Base-by-base conservation (phyloP, 2,888 invertebrate genomes). In the Nipponacmea schrenckii region DNA sequence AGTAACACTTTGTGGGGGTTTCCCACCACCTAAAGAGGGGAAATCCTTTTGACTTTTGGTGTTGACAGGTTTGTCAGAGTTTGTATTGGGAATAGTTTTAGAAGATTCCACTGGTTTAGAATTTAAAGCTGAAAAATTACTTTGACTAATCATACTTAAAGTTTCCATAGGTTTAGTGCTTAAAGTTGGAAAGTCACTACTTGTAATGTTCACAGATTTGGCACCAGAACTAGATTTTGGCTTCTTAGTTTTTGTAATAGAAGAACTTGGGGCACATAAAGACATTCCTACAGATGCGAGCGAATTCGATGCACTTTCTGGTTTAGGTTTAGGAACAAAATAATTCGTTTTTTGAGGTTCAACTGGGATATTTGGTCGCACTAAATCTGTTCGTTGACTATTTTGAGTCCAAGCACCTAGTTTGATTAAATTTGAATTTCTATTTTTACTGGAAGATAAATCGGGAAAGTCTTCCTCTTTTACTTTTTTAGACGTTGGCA, bases 381-480 rank as follows among this genome's bases (percentile, higher is more conserved):
- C 56, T 15, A 56, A 56, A 56, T 56, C 70, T 39, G 64, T 70
- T 62, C 65, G 64, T 62, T 66, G 64, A 56, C 44, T 45, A 39
- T 68, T 74, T 45, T 63, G 68, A 0, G 72, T 70, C 74, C 74
- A 74, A 14, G 65, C 74, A 63, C 74, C 67, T 20, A 75, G 67
- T 20, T 39, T 73, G 14, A 71, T 71, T 44, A 68, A 63, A 50
- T 68, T 70, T 20, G 67, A 64, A 66, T 48, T 65, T 39, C 65
- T 26, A 31, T 46, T 62, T 46, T 48, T 67, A 12, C 26, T 39
- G 10, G 71, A 15, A 63, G 70, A 73, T 39, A 81, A 64, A 27
- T 71, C 74, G 26, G 82, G 79, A 71, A 81, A 80, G 64, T 81
- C 79, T 45, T 79, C 76, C 31, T 69, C 45, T 56, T 69, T 20